Evolutionary conservation across 2,888 invertebrate genomes (phyloP).

Genomic region (Magallana nippona): DNA sequence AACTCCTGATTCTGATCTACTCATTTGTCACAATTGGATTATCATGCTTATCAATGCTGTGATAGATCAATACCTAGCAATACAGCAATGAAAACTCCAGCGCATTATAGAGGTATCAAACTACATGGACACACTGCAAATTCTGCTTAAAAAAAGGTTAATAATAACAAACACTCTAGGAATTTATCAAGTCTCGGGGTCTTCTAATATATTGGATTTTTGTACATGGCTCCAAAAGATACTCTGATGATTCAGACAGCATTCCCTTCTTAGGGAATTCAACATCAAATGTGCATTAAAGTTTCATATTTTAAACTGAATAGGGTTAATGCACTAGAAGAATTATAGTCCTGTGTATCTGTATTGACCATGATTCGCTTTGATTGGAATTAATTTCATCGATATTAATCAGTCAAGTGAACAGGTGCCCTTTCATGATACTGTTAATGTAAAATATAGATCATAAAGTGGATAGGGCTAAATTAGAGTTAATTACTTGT

Average conservation of each 20-base stretch:
- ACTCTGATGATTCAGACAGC: neutral
- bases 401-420: neutral
- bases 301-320: neutral
- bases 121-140: no score
- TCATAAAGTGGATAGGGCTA: no score
- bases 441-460: no score
- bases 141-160: no score
- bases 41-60: slow-evolving; percentile 24
- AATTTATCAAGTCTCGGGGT: slow-evolving; percentile 5
- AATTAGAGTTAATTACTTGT: no score
- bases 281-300: neutral
- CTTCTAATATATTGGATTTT: neutral
- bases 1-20: slow-evolving; percentile 23
- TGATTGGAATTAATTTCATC: neutral
- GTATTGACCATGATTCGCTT: neutral
- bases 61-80: slow-evolving; percentile 8
- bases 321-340: neutral
- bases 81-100: neutral
- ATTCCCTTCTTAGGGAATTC: neutral
- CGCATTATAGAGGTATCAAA: neutral
- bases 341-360: neutral
- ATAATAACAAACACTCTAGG: neutral
- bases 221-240: neutral
- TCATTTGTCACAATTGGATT: slow-evolving; percentile 32
- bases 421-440: neutral